phyloP scores from a whole-genome alignment of 2,797 vertebrate genomes.

The Enteromius unitaeniatus region DNA sequence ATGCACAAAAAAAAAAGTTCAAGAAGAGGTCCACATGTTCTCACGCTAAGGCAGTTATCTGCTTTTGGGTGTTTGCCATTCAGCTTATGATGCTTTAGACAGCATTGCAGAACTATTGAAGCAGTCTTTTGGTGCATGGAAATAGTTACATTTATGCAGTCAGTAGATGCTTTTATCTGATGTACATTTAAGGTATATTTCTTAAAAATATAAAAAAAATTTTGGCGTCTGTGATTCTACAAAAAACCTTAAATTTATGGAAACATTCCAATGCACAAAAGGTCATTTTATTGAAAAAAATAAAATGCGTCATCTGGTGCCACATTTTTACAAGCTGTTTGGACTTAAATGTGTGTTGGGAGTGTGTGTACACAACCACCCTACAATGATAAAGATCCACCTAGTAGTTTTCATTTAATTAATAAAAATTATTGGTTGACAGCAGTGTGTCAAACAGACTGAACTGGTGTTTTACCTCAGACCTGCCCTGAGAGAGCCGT shows the following conservation, averaged over 20 bases:
- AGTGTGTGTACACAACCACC: no score
- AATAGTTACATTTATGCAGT: not conserved
- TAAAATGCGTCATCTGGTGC: no score
- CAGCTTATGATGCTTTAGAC: conserved; percentile 4
- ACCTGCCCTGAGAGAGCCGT: no score
- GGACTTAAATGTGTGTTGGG: no score
- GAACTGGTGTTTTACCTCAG: no score
- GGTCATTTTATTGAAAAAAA: not conserved
- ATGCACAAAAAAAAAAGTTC: not conserved
- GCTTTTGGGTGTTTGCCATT: not conserved
- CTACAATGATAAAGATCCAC: no score
- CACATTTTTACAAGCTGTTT: no score
- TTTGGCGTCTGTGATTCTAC: not conserved
- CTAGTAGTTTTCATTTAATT: no score
- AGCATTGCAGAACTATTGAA: not conserved
- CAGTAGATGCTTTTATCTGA: not conserved
- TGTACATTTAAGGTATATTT: not conserved
- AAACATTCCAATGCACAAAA: not conserved
- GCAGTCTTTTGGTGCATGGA: not conserved
- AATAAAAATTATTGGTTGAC: no score
- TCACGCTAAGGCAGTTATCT: conserved; percentile 12
- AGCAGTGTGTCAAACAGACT: no score
- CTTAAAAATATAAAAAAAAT: not conserved
- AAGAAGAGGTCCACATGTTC: not conserved
- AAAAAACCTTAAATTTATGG: not conserved